Evolutionary conservation across 92 coral and sea anemone genomes (phyloP).

Genomic region (Muricea muricata): DNA sequence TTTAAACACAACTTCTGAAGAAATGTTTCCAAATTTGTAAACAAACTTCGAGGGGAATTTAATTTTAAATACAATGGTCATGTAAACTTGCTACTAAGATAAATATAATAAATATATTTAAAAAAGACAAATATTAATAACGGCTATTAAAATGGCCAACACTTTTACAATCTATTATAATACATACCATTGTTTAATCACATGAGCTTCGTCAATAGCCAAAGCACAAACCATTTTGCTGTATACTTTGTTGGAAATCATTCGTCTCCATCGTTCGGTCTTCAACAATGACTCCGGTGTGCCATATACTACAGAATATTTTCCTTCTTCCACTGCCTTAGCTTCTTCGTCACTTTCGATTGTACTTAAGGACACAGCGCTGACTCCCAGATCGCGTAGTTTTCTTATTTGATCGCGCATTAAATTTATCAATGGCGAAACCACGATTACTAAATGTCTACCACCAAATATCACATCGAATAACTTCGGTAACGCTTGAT

Average conservation of each 20-base stretch:
- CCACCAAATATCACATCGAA: slow-evolving; percentile 10
- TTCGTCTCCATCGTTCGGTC: slow-evolving; percentile 28
- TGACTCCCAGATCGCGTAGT: neutral
- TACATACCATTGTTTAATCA: too few relatives aligned
- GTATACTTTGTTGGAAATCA: slow-evolving; percentile 20
- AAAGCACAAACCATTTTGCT: slow-evolving; percentile 26
- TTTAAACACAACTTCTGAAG: too few relatives aligned
- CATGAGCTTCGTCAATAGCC: too few relatives aligned
- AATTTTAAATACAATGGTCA: too few relatives aligned
- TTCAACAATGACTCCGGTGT: slow-evolving; percentile 48
- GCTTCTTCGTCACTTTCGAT: neutral
- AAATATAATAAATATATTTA: too few relatives aligned
- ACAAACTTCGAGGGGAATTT: too few relatives aligned
- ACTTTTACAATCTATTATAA: too few relatives aligned
- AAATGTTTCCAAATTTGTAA: too few relatives aligned
- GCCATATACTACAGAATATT: slow-evolving; percentile 30
- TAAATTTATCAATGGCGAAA: neutral
- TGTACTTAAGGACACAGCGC: neutral
- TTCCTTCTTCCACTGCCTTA: neutral
- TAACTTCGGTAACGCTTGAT: slow-evolving; percentile 12
- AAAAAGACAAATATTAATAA: too few relatives aligned
- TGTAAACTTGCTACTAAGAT: too few relatives aligned
- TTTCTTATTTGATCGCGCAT: neutral
- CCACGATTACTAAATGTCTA: neutral
- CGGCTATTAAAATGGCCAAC: too few relatives aligned